A percentile compares a stretch with the other conserved stretches of the same genome.
Conservation (phyloP, 2,797 vertebrate species). For the Schizopygopsis pylzovi region DNA sequence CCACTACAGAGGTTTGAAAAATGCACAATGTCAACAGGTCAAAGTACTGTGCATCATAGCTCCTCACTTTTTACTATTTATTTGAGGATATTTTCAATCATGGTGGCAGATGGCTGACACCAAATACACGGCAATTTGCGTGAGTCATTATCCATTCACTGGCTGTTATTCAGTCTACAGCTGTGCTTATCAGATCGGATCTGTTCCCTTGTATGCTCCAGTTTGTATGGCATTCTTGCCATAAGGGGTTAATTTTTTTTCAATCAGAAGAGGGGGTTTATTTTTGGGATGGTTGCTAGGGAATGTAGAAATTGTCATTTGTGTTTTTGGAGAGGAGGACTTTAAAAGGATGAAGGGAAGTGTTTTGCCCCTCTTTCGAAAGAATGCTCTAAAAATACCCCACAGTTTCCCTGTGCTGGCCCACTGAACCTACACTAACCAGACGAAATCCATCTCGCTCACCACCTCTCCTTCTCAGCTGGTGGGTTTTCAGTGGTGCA, state of each 20-base stretch:
- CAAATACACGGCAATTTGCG: constrained; percentile 16
- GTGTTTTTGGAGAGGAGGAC: constrained; percentile 37
- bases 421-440: constrained; percentile 50
- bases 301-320: constrained; percentile 58
- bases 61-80: constrained; percentile 19
- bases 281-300: constrained; percentile 61
- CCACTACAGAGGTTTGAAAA: neutral
- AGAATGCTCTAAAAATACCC: constrained; percentile 62
- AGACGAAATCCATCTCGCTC: constrained; percentile 52
- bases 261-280: constrained; percentile 45
- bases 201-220: neutral
- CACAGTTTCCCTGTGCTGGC: constrained; percentile 26
- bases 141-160: constrained; percentile 31
- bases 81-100: constrained; percentile 16
- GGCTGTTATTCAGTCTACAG: constrained; percentile 30
- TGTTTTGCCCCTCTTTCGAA: constrained; percentile 52
- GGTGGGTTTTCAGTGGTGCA: constrained; percentile 5
- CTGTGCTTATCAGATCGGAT: constrained; percentile 14
- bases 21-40: neutral
- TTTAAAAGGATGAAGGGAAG: constrained; percentile 48
- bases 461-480: constrained; percentile 4
- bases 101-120: constrained; percentile 11
- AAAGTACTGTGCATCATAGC: neutral
- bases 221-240: neutral
- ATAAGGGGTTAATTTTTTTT: constrained; percentile 27